Evolutionary conservation across 2,113 vertebrate species (phyloP), one percentile per base, ranked within the genome.

Genomic region (Lates calcarifer): DNA sequence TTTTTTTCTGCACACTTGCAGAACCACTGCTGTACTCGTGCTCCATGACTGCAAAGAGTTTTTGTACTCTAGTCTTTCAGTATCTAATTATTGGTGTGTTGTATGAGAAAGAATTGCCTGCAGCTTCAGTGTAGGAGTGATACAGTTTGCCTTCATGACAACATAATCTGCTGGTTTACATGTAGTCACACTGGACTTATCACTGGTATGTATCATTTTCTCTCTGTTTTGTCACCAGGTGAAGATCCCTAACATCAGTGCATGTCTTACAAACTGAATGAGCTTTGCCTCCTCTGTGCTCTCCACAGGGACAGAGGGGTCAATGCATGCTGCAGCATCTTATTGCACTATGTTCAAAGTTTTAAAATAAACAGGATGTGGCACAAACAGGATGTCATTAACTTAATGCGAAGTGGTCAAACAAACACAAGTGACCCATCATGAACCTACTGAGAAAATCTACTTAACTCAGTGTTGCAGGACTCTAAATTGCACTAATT

Each of bases 161-260:
- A 11, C 39, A 31, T 15, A 63, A 1, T n/a, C 29, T 29, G 55
- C 49, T 28, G 12, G 7, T 61, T 24, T 8, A 61, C 5, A 29
- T 35, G 3, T 29, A 11, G 20, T 74, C 68, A 26, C 33, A 55
- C 37, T 85, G 26, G 61, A 56, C 31, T 37, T 55, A n/a, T 24
- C 26, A 57, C 7, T 8, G 14, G n/a, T 9, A 7, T 37, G 65
- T 4, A 76, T 47, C 7, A 2, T 81, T 75, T 41, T 84, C 2
- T 81, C 65, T 86, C 15, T 83, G 73, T 63, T 77, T 58, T 33
- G 66, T 80, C 81, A 22, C 31, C 85, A 93, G 93, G 70, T 87
- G 74, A 83, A 78, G 24, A 56, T 55, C 56, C 49, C 55, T n/a
- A 10, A 6, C 65, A 22, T 17, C 61, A 8, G 43, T 58, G 79